A percentile compares a stretch with the other conserved stretches of the same genome.
Evolutionary conservation across 2,113 vertebrate species (phyloP).

Genomic region (Prionailurus bengalensis): DNA sequence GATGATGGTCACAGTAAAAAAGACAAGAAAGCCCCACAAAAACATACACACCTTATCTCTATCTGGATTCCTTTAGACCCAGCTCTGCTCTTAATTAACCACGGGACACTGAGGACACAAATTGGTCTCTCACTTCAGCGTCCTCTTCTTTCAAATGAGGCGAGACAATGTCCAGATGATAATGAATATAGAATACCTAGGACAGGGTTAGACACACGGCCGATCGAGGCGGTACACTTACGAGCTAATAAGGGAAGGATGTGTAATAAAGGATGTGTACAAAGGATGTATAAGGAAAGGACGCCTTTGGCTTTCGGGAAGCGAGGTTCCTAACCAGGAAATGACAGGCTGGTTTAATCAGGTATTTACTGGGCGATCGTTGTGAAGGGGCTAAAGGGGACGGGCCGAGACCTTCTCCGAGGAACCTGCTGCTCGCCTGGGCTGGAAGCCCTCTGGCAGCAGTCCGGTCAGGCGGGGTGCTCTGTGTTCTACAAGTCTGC

Average conservation of each 20-base stretch:
- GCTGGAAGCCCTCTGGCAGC: slow-evolving; percentile 80
- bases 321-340: neutral
- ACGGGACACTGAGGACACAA: neutral
- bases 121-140: neutral
- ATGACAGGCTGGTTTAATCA: neutral
- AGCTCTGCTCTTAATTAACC: neutral
- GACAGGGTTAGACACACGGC: neutral
- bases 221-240: neutral
- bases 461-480: slow-evolving; percentile 56
- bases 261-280: neutral
- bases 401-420: neutral
- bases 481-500: slow-evolving; percentile 71
- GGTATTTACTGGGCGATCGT: too few species aligned
- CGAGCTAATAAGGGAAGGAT: too few species aligned
- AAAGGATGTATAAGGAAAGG: too few species aligned
- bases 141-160: neutral
- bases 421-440: neutral
- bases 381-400: neutral
- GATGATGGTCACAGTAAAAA: neutral
- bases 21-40: neutral
- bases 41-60: neutral
- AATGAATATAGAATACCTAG: neutral
- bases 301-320: neutral
- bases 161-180: neutral
- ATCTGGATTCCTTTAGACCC: neutral